These are phyloP conservation scores for Synergus japonicus DNA, from an alignment of 2,888 invertebrate genomes.

Conservation along the genomic window DNA sequence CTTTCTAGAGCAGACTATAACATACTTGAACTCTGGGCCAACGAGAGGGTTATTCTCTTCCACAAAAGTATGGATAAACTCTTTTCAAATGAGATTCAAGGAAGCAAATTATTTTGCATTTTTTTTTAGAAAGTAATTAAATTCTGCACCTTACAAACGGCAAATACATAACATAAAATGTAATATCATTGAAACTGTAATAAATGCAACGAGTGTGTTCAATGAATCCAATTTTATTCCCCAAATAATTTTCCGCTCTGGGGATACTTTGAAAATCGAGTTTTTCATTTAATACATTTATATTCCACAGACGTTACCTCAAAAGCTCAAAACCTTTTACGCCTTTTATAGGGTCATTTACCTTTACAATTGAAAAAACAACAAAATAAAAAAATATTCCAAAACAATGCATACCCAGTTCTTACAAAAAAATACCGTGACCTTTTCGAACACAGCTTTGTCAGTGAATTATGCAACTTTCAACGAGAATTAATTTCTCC, in stretches of 20 bases:
- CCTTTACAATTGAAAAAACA: not conserved
- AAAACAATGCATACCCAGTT: not conserved
- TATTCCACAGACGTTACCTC: not conserved
- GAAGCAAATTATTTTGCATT: too few species aligned
- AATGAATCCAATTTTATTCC: not conserved
- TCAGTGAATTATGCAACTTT: not conserved
- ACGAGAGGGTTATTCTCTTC: slow-evolving; percentile 4
- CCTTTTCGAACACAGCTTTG: not conserved
- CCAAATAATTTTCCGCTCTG: not conserved
- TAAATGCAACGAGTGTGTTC: not conserved
- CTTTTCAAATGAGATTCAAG: too few species aligned
- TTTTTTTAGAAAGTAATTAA: not conserved
- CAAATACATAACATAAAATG: not conserved
- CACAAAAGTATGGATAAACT: not conserved
- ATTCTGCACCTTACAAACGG: not conserved
- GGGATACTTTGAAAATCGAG: not conserved
- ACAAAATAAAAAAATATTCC: not conserved
- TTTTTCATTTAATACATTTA: not conserved
- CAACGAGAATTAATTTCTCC: not conserved
- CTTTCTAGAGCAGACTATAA: slow-evolving; percentile 15
- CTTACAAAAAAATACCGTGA: not conserved
- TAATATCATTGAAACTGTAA: not conserved
- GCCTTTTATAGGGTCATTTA: not conserved
- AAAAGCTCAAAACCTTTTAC: not conserved
- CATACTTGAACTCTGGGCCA: not conserved